Evolutionary conservation across 2,888 invertebrate species (phyloP).

Genomic region (Torymus aiolomorphi): DNA sequence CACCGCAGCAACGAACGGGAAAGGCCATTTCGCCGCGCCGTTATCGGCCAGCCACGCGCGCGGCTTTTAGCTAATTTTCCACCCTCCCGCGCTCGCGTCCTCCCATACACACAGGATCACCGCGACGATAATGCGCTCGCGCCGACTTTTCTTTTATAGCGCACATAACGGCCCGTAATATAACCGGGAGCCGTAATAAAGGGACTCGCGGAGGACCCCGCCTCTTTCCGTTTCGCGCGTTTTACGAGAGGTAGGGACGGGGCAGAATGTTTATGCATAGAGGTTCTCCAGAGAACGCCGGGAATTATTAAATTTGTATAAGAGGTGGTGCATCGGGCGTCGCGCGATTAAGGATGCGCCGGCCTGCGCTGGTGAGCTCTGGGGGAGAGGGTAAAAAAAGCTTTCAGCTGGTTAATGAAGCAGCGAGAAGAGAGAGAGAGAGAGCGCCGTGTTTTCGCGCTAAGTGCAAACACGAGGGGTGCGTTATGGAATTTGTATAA

Average conservation of each 20-base stretch:
- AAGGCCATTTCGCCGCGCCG: conserved; percentile 16
- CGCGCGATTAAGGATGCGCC: conserved; percentile 15
- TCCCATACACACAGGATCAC: not conserved
- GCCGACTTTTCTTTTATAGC: conserved; percentile 30
- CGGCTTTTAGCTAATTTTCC: conserved; percentile 29
- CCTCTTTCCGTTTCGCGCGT: not conserved
- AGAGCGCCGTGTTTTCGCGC: not conserved
- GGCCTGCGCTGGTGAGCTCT: too few relatives aligned
- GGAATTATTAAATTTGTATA: conserved; percentile 18
- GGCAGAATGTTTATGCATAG: not conserved
- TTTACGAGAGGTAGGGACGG: not conserved
- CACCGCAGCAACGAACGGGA: not conserved
- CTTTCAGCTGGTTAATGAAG: too few relatives aligned
- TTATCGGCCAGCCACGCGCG: conserved; percentile 13
- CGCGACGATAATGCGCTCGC: conserved; percentile 1
- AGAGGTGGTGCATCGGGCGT: not conserved
- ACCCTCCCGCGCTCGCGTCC: not conserved
- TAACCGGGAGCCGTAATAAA: conserved; percentile 31
- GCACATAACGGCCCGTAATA: not conserved
- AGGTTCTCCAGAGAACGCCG: not conserved
- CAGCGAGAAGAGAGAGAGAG: too few relatives aligned
- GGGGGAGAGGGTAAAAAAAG: not conserved
- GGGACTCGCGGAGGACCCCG: not conserved
- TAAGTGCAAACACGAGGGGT: not conserved
- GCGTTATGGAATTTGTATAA: too few relatives aligned